These are phyloP conservation scores for Petrolisthes cinctipes DNA, from an alignment of 2,888 invertebrate species.

Conservation along the genomic window DNA sequence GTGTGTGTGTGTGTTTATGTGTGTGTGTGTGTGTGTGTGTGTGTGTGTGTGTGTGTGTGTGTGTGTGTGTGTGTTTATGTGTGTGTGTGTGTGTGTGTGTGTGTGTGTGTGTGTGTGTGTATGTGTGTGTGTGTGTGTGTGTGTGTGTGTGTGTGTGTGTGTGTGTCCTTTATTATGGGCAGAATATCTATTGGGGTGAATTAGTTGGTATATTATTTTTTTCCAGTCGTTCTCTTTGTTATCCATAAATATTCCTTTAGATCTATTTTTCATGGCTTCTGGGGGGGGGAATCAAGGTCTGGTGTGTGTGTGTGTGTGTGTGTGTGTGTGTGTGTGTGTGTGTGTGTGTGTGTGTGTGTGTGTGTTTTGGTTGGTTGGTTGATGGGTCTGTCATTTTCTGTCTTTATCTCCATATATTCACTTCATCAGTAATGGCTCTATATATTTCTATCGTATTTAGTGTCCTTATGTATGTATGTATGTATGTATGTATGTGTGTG, in stretches of 20 bases:
- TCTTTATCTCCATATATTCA: neutral
- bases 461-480: no score
- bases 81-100: neutral
- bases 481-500: no score
- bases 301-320: constrained; percentile 4
- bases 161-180: neutral
- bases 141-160: neutral
- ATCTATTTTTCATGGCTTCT: neutral
- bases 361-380: neutral
- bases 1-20: no score
- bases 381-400: neutral
- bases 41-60: neutral
- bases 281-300: neutral
- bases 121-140: constrained; percentile 9
- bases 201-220: neutral
- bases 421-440: neutral
- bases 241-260: neutral
- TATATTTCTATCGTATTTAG: neutral
- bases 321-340: neutral
- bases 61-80: neutral
- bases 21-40: neutral
- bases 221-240: neutral
- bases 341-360: neutral
- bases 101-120: constrained; percentile 23
- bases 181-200: neutral